Base-by-base conservation (phyloP, 2,797 vertebrate species). In the Pyrocephalus nanus region DNA sequence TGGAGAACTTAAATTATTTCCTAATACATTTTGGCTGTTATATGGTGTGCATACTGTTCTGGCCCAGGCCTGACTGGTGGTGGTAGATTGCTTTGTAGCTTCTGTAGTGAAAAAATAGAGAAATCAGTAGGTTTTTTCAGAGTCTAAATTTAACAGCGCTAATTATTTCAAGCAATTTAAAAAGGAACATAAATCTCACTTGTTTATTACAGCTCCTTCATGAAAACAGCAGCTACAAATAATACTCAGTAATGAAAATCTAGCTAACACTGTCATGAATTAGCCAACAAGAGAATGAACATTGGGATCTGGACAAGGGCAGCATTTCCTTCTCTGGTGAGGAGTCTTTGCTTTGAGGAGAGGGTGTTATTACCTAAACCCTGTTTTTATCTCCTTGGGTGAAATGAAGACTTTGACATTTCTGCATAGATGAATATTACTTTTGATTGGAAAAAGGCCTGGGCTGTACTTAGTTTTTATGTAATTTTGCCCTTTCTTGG, bases 211-310 rank as follows among this genome's bases (percentile, higher is more conserved):
- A 78, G 73, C 85, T 88, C 55, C 53, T 92, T 90, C 71, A 79
- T 90, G 67, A 76, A 94, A 92, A 76, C 77, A 90, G 94, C 64
- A 93, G 83, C 90, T 90, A 88, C 67, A 85, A 87, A 95, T 96
- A 93, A 95, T 62, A 51, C 27, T 64, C 55, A 65, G 1, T 79
- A 88, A 96, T 90, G 74, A 94, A 96, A 94, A 82, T 71, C 51
- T 76, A 73, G 76, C 71, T 94, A 84, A 43, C 25, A 2, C 34
- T 90, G 71, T 71, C 36, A 40, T 82, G 80, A 84, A 55, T 77
- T 82, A 86, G 72, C 79, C 69, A 81, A 17, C 27, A 67, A 77
- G 55, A 82, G 53, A 74, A 74, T 4, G 13, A 81, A 21, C 0
- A 0, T 30, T 76, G 67, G 58, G 45, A 53, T 85, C 40, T 48